Percentiles rank a stretch among this genome's conserved stretches.
Evolutionary conservation across 2,113 vertebrate genomes (phyloP).

Genomic region (Agapornis roseicollis): DNA sequence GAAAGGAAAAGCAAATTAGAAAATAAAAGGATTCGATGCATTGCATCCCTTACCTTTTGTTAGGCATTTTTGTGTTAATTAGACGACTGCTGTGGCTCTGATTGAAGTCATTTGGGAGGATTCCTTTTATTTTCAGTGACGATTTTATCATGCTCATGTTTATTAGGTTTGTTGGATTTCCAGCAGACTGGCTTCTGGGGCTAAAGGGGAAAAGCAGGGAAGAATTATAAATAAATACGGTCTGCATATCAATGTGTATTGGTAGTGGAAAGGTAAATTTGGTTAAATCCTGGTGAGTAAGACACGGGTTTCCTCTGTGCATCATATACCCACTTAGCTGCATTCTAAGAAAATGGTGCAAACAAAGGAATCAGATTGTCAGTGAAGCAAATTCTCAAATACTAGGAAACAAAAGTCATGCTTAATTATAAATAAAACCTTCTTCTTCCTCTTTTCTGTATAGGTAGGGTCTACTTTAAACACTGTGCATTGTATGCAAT

Average conservation of each 20-base stretch:
- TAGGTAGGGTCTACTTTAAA: neutral
- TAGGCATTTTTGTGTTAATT: conserved; percentile 9
- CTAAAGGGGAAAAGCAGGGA: neutral
- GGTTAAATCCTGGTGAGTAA: neutral
- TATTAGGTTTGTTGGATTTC: conserved; percentile 22
- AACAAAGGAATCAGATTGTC: neutral
- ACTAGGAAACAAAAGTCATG: neutral
- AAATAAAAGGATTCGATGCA: neutral
- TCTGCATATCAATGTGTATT: neutral
- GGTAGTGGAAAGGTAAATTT: neutral
- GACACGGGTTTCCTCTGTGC: neutral
- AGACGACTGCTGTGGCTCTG: neutral
- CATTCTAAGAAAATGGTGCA: neutral
- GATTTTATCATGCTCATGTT: conserved; percentile 26
- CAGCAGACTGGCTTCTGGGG: neutral
- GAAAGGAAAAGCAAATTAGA: neutral
- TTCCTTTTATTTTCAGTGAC: conserved; percentile 33
- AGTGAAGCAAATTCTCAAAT: neutral
- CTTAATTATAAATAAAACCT: neutral
- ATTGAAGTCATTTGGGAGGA: neutral
- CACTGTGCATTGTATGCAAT: neutral
- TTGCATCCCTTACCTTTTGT: neutral
- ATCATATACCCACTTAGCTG: neutral
- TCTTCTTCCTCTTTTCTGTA: neutral
- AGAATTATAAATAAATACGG: neutral